These are phyloP conservation scores for Paguma larvata DNA, from an alignment of 2,797 vertebrate species.

Conservation along the genomic window DNA sequence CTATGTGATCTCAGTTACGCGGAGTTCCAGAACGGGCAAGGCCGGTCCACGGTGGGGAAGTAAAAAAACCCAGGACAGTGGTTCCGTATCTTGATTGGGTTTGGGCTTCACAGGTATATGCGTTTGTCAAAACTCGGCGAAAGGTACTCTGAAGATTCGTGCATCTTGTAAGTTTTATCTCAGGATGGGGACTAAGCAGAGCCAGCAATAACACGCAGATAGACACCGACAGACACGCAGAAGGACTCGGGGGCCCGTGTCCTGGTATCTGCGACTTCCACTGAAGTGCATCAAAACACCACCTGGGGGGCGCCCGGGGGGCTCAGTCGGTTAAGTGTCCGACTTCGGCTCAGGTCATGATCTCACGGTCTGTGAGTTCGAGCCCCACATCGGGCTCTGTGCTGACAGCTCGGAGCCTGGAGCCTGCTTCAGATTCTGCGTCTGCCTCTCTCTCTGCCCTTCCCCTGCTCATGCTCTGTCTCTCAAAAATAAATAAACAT, in stretches of 20 bases:
- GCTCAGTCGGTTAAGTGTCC: no score
- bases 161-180: not conserved
- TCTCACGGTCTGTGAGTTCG: no score
- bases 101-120: not conserved
- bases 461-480: no score
- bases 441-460: no score
- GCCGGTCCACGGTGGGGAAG: fast-evolving
- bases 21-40: not conserved
- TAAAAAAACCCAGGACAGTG: not conserved
- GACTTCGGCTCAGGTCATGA: no score
- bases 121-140: not conserved
- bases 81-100: not conserved
- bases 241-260: not conserved
- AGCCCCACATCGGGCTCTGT: no score
- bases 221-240: not conserved
- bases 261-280: not conserved
- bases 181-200: not conserved
- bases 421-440: no score
- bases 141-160: not conserved
- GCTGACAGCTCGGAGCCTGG: no score
- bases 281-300: not conserved
- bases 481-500: no score
- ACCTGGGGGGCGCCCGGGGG: no score
- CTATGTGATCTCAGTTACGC: not conserved
- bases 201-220: not conserved